Percentiles rank a stretch among this genome's conserved stretches.
Conservation (phyloP, 2,797 vertebrate genomes). For the Melanotaenia nigrans region DNA sequence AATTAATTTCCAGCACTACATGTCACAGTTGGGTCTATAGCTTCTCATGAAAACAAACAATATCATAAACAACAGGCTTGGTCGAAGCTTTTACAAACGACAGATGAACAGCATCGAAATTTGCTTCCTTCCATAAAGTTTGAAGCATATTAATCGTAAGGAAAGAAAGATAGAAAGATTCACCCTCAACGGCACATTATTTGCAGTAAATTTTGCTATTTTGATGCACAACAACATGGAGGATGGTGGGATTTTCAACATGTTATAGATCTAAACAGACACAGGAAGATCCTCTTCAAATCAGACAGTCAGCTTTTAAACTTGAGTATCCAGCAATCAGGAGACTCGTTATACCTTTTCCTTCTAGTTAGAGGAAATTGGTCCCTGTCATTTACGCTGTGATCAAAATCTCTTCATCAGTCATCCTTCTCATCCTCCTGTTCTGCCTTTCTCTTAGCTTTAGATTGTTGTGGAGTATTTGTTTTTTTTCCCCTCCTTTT, state of each 20-base stretch:
- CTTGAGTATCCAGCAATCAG: constrained; percentile 72
- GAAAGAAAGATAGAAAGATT: background rate
- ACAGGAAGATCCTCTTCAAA: constrained; percentile 55
- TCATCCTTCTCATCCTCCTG: constrained; percentile 61
- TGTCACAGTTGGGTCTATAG: background rate
- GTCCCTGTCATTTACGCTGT: constrained; percentile 71
- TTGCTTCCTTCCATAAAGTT: background rate
- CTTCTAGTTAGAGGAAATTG: constrained; percentile 68
- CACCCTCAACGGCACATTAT: background rate
- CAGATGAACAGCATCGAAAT: background rate
- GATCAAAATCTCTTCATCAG: constrained; percentile 71
- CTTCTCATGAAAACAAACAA: background rate
- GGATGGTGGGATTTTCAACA: constrained; percentile 24
- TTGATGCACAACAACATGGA: background rate
- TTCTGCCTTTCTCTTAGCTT: constrained; percentile 53
- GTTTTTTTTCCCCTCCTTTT: constrained; percentile 22
- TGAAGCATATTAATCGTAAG: background rate
- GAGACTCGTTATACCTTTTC: constrained; percentile 64
- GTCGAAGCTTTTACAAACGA: background rate
- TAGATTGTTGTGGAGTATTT: constrained; percentile 70
- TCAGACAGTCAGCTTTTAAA: constrained; percentile 68
- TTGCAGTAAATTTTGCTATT: background rate
- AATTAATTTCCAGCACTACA: background rate
- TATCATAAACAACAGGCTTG: background rate
- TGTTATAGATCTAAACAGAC: constrained; percentile 52